Conservation (phyloP, 2,797 vertebrate species). For the Chaetodon trifasciatus region DNA sequence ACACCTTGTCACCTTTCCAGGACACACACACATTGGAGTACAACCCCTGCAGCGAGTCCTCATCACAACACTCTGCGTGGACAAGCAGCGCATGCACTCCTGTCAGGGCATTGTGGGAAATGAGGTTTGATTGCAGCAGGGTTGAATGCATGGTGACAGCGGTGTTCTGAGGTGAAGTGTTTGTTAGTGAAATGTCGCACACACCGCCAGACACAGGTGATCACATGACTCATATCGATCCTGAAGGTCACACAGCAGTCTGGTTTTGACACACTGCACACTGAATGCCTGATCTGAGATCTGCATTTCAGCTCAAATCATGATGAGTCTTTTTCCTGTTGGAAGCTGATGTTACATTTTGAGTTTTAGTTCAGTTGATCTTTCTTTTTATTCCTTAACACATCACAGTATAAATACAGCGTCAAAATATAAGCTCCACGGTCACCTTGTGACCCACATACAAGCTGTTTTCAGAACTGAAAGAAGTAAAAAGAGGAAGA, state of each 20-base stretch:
- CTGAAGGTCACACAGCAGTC: constrained; percentile 24
- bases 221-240: constrained; percentile 5
- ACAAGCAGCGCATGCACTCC: not conserved
- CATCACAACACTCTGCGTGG: not conserved
- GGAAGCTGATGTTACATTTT: not conserved
- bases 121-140: not conserved
- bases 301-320: not conserved
- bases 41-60: constrained; percentile 10
- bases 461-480: not conserved
- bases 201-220: not conserved
- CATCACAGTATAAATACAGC: not conserved
- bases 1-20: constrained; percentile 43
- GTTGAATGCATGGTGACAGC: not conserved
- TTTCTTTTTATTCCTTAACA: not conserved
- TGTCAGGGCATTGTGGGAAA: constrained; percentile 20
- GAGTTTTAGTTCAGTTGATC: not conserved
- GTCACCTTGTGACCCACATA: not conserved
- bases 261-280: constrained; percentile 13
- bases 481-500: not conserved
- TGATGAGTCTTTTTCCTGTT: not conserved
- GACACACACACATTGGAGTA: constrained; percentile 9
- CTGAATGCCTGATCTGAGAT: not conserved
- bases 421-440: not conserved
- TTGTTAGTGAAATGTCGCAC: not conserved
- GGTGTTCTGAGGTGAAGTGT: not conserved